Evolutionary conservation across 2,113 vertebrate genomes (phyloP), one percentile per base, ranked within the genome.

Genomic region (Poeciliopsis prolifica): DNA sequence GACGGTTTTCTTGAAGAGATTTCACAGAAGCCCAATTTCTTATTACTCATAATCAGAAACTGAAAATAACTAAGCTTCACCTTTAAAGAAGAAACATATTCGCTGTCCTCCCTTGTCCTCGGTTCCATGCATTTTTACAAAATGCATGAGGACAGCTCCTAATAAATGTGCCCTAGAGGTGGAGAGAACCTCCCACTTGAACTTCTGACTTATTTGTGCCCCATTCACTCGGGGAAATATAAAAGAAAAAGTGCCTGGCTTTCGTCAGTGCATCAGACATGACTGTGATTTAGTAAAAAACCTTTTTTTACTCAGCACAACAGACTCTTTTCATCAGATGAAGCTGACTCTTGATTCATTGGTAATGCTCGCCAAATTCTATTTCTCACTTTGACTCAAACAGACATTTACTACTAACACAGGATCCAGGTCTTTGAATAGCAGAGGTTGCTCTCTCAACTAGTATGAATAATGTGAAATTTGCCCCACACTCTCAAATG

Each of bases 311-410:
- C 40, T 30, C 58, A 62, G 35, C 40, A 37, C 22, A 79, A 40
- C 42, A 54, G 31, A 40, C 1, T 60, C 24, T 37, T 68, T 60
- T 64, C 61, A 54, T 68, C 26, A 22, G 1, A 31, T 78, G 10
- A 35, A 22, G 65, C 14, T 17, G 62, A 68, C 60, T 69, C 22
- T 62, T 48, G 31, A 79, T 74, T 79, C n/a, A 66, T 60, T 61
- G 44, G 37, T 35, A 44, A 26, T 35, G 12, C 60, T 65, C n/a
- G 63, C 54, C 51, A 68, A 68, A 58, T 71, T 71, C 42, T 71
- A 61, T 61, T 31, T 15, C 73, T 72, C 51, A 62, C 30, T 71
- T 66, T 28, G 35, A 35, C 19, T 24, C 58, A 75, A 42, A 37
- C 58, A 40, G 14, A n/a, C 42, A 28, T 31, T 66, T 66, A 40